phyloP scores from a whole-genome alignment of 2,888 invertebrate species.

The Drosophila ustulata region DNA sequence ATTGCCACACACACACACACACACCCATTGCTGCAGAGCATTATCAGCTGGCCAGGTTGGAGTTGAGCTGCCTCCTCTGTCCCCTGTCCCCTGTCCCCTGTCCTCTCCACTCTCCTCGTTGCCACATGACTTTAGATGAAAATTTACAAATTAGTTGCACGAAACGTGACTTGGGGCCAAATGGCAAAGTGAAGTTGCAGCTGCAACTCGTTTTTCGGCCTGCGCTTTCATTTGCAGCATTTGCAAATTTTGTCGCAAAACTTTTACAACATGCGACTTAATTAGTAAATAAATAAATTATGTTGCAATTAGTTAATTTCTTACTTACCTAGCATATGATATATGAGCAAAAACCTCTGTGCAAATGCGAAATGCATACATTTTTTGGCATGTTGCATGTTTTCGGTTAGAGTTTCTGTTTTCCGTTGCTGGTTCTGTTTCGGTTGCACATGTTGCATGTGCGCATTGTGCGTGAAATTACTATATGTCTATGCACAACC shows the following conservation, averaged over 20 bases:
- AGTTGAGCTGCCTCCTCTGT: conserved; percentile 9
- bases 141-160: conserved; percentile 79
- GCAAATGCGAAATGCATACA: conserved; percentile 19
- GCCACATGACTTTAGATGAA: conserved; percentile 51
- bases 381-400: conserved; percentile 2
- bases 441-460: conserved; percentile 5
- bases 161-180: conserved; percentile 70
- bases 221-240: conserved; percentile 26
- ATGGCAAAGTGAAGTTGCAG: conserved; percentile 47
- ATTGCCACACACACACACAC: conserved; percentile 43
- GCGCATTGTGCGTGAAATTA: conserved; percentile 2
- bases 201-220: conserved; percentile 35
- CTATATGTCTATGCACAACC: conserved; percentile 11
- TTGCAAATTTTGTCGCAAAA: conserved; percentile 44
- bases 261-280: conserved; percentile 66
- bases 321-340: conserved; percentile 11
- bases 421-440: conserved; percentile 3
- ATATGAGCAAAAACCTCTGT: conserved; percentile 19
- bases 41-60: conserved; percentile 28
- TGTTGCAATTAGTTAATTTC: conserved; percentile 66
- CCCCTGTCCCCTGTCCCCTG: neutral
- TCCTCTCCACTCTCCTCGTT: neutral
- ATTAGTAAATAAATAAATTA: conserved; percentile 78
- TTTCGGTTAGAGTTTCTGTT: conserved; percentile 6
- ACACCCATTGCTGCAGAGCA: conserved; percentile 13